Conservation (phyloP, 2,888 invertebrate species). For the Aricia artaxerxes region DNA sequence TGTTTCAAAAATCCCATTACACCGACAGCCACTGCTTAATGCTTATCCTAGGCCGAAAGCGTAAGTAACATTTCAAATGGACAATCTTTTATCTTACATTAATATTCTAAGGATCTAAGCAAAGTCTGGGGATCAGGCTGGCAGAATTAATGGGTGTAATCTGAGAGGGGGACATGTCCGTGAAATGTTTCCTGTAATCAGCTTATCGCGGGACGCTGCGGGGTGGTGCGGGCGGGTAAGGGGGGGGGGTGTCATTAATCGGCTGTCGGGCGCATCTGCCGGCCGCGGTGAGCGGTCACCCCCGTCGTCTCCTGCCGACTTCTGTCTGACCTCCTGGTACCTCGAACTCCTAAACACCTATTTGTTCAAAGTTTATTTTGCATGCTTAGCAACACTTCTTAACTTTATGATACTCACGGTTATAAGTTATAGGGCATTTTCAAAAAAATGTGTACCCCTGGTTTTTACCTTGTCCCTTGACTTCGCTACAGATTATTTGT, state of each 20-base stretch:
- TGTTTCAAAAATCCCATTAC: not conserved
- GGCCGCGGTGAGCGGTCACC: slow-evolving; percentile 69
- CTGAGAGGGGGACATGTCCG: slow-evolving; percentile 38
- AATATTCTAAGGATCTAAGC: not conserved
- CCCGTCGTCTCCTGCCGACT: slow-evolving; percentile 48
- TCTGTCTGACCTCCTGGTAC: slow-evolving; percentile 38
- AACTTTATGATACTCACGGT: not conserved
- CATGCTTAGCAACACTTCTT: not conserved
- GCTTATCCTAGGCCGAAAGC: not conserved
- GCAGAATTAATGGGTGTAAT: slow-evolving; percentile 27
- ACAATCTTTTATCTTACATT: not conserved
- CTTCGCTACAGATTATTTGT: too few relatives aligned
- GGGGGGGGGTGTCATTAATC: slow-evolving; percentile 75
- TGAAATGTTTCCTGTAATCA: slow-evolving; percentile 45
- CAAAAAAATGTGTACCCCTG: too few relatives aligned
- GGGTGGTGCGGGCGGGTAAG: slow-evolving; percentile 38
- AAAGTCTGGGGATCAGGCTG: not conserved
- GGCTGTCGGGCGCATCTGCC: slow-evolving; percentile 78
- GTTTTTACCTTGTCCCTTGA: too few relatives aligned
- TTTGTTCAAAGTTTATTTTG: slow-evolving; percentile 33
- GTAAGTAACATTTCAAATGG: not conserved
- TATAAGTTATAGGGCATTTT: too few relatives aligned
- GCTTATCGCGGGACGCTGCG: slow-evolving; percentile 49
- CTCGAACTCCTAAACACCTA: slow-evolving; percentile 45
- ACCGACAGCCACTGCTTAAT: not conserved